Base-by-base conservation (phyloP, 2,888 invertebrate species). In the Chloromyia formosa region DNA sequence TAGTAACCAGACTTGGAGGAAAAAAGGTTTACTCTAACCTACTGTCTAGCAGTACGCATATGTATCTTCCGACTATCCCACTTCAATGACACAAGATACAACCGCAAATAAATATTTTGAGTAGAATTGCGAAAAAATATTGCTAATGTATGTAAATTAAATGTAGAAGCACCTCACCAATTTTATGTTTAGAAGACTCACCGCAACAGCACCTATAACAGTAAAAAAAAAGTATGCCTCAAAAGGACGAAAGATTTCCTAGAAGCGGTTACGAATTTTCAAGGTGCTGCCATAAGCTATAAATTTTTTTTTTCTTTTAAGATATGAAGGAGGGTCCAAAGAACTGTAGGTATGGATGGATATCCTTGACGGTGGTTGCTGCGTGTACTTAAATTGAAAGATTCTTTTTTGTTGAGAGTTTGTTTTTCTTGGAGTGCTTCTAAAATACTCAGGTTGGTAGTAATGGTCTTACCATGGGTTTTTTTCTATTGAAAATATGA, bases 61-160 rank as follows among this genome's bases (percentile, higher is more conserved):
- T 45, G 45, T 22, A 56, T 20, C 66, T 64, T 5, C 56, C 22
- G 56, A 64, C 54, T 64, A 23, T 64, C n/a, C 53, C 20, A 62
- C 62, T 40, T 10, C 45, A 22, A 53, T 18, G 35, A 27, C n/a
- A 40, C 27, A 68, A 69, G 72, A 49, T 66, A 54, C 72, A 75
- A 74, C 73, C 75, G 75, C 73, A 77, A 77, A 77, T 76, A 77
- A 76, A 76, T 77, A 75, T 76, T 76, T 71, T 73, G 73, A 76
- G 75, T 77, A 66, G 77, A 73, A 76, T 76, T 77, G 76, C 75
- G 61, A 73, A 75, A 77, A 77, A 77, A 76, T 77, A 77, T 77
- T 77, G 76, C 77, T 77, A 76, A 77, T 77, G 76, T 75, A 77
- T 77, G 77, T 75, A 77, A 77, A 77, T 77, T 77, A 77, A 77